Percentiles rank a stretch among this genome's conserved stretches.
Conservation (phyloP, 2,888 invertebrate genomes). For the Leptopterna dolabrata region DNA sequence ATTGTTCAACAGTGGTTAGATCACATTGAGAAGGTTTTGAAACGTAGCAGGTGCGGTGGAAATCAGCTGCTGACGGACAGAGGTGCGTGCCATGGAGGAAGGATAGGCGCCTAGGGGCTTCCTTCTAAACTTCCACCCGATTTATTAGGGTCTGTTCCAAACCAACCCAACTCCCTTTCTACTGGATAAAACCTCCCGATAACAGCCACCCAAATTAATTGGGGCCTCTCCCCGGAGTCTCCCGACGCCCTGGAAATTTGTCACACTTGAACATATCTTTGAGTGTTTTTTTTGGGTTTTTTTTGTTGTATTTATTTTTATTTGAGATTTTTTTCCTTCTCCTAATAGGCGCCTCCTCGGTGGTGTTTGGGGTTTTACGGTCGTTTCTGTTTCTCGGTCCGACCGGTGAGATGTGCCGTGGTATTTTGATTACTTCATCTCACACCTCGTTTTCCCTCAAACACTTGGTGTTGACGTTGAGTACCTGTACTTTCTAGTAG, state of each 20-base stretch:
- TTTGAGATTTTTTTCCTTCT: neutral
- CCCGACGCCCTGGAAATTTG: neutral
- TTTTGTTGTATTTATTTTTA: neutral
- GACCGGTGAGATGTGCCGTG: neutral
- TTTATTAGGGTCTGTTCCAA: neutral
- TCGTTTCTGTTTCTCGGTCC: neutral
- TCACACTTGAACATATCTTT: neutral
- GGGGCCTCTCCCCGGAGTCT: neutral
- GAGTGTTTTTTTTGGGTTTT: neutral
- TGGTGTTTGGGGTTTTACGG: neutral
- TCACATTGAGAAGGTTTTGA: neutral
- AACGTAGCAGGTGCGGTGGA: neutral
- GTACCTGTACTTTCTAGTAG: no score
- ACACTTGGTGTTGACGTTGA: no score
- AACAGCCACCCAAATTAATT: neutral
- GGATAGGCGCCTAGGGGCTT: slow-evolving; percentile 15
- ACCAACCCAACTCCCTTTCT: neutral
- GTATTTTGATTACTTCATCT: neutral
- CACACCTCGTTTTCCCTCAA: neutral
- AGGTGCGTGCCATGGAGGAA: slow-evolving; percentile 12
- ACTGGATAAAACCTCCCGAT: neutral
- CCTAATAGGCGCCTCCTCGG: neutral
- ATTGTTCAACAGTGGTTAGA: neutral
- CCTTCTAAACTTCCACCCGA: neutral
- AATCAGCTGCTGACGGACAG: slow-evolving; percentile 22